A percentile compares a stretch with the other conserved stretches of the same genome.
phyloP scores from a whole-genome alignment of 1,140 invertebrate genomes.

The Pissodes strobi region DNA sequence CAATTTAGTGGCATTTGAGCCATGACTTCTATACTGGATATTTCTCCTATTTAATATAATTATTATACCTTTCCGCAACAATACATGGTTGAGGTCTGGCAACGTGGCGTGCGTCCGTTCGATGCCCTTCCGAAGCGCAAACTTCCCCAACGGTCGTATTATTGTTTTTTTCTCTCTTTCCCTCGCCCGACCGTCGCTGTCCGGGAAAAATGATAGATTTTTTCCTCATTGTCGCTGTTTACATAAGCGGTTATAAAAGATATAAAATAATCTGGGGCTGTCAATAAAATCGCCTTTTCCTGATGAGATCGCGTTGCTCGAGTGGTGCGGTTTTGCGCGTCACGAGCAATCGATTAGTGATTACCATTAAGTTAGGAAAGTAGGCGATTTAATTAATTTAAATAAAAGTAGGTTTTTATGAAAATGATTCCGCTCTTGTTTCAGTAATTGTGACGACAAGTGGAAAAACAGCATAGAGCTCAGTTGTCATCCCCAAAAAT shows the following conservation, averaged over 20 bases:
- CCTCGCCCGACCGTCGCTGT: not conserved
- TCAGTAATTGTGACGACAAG: too few species aligned
- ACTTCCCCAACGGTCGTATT: conserved; percentile 3
- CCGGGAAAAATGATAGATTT: conserved; percentile 3
- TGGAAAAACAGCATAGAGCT: too few species aligned
- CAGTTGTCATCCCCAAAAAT: too few species aligned
- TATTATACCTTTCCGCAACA: too few species aligned
- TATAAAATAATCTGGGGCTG: conserved; percentile 6
- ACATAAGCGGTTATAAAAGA: not conserved
- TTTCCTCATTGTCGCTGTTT: not conserved
- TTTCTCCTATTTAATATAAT: too few species aligned
- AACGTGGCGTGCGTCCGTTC: conserved; percentile 2
- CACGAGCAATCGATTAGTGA: too few species aligned
- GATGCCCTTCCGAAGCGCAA: conserved; percentile 6
- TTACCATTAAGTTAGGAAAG: not conserved
- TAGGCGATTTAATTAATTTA: not conserved
- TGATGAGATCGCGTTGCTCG: too few species aligned
- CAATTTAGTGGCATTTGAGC: too few species aligned
- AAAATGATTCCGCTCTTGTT: too few species aligned
- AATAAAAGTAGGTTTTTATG: too few species aligned
- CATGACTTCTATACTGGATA: too few species aligned
- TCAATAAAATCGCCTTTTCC: not conserved
- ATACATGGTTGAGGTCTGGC: not conserved
- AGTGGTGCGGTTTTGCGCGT: too few species aligned
- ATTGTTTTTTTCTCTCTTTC: not conserved